phyloP scores from a whole-genome alignment of 2,797 vertebrate genomes.

The Periparus ater region DNA sequence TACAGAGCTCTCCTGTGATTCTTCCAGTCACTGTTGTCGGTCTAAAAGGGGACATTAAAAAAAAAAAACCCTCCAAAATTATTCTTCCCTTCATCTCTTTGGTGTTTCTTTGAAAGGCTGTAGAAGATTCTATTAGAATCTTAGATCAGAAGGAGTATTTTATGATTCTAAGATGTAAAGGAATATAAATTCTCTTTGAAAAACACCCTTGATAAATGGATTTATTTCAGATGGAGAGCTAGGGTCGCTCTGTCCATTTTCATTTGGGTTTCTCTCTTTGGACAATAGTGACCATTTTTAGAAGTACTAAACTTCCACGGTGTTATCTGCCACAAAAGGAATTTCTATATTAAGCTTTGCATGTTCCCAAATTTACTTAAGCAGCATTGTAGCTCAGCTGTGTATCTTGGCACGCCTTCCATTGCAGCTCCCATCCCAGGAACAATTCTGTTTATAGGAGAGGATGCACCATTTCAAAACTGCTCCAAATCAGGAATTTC shows the following conservation, averaged over 20 bases:
- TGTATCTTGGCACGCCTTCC: constrained; percentile 15
- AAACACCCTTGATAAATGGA: background rate
- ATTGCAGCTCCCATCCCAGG: background rate
- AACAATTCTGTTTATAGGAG: constrained; percentile 19
- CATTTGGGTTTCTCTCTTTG: background rate
- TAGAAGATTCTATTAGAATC: background rate
- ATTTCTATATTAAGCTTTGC: constrained; percentile 44
- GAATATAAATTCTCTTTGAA: background rate
- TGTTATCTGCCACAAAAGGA: background rate
- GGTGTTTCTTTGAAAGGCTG: background rate
- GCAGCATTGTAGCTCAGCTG: constrained; percentile 20
- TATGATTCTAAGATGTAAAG: background rate
- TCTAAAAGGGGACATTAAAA: background rate
- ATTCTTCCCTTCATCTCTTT: background rate
- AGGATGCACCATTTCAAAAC: background rate
- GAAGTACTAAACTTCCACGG: background rate
- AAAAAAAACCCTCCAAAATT: background rate
- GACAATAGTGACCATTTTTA: constrained; percentile 34
- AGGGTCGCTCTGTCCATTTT: background rate
- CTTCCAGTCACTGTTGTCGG: background rate
- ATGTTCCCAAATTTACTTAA: background rate
- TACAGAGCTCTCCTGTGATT: background rate
- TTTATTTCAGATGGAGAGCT: background rate
- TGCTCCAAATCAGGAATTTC: background rate
- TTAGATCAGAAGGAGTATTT: background rate